Evolutionary conservation across 1,140 invertebrate genomes (phyloP), one percentile per base, ranked within the genome.

Genomic region (Sweltsa coloradensis): DNA sequence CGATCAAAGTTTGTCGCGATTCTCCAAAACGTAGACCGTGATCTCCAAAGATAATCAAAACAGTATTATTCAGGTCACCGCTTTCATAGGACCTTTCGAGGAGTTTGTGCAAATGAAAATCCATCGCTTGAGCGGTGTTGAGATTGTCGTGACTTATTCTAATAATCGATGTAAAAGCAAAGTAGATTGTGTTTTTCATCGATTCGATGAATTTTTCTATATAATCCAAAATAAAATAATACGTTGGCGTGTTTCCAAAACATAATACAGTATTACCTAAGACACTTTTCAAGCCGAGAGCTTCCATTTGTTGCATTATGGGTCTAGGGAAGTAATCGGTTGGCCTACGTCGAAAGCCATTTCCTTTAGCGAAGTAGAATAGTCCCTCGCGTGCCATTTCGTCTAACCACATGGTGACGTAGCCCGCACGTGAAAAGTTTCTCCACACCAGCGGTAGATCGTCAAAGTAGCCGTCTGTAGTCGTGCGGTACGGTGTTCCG

Each of bases 61-160:
- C 41, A 2, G 72, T 64, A 48, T 71, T 68, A 29, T 74, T 65
- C 7, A 76, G 64, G 16, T 59, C 42, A 5, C 61, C 63, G 23
- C 54, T 53, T 4, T 49, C 22, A 7, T 51, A 45, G 2, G 67
- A 48, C 6, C 63, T 56, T 13, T 58, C 49, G 2, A 69, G 45
- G 24, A 73, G 62, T 6, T 64, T 57, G 29, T 58, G 58, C 44
- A 67, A 57, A 51, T 68, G 71, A 9, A 58, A 53, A 58, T 75
- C 77, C 1, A 69, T 55, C 45, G 64, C 55, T 51, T 60, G 54
- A n/a, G n/a, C n/a, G n/a, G n/a, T n/a, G 56, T 71, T 67, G 48
- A 65, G 58, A 60, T 74, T 58, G 56, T 73, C 65, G 54, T 77
- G 67, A 55, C 71, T 74, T 5, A 75, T 56, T 52, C 74, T 71